Conservation (phyloP, 2,797 vertebrate species). For the Anisognathus igniventris region DNA sequence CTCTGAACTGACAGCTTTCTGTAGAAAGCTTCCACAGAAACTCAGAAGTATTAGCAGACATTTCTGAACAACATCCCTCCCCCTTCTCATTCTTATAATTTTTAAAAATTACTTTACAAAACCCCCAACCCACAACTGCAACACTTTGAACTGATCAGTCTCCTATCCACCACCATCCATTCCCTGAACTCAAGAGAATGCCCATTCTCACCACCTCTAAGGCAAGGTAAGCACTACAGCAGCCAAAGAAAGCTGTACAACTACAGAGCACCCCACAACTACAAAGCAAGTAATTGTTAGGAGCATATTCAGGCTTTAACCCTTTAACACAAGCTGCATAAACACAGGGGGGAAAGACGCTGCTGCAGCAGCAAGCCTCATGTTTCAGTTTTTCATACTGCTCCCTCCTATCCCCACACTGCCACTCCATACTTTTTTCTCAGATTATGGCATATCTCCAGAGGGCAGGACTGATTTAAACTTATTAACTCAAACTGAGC, state of each 20-base stretch:
- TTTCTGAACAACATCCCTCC: background rate
- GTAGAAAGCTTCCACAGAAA: background rate
- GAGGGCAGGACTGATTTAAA: background rate
- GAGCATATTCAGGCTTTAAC: background rate
- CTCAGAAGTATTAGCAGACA: background rate
- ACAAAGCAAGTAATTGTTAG: background rate
- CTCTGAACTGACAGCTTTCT: background rate
- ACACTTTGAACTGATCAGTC: background rate
- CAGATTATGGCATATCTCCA: fast-evolving
- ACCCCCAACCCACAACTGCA: background rate
- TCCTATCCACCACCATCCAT: fast-evolving
- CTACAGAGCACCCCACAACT: background rate
- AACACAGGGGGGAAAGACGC: background rate
- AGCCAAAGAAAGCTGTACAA: background rate
- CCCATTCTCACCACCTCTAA: background rate
- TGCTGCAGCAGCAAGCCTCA: background rate
- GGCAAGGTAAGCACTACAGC: background rate
- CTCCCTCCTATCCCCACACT: background rate
- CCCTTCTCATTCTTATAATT: background rate
- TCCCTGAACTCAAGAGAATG: background rate
- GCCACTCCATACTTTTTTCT: background rate
- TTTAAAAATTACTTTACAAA: background rate
- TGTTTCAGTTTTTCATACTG: background rate
- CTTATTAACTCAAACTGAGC: background rate
- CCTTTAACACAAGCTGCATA: background rate